phyloP scores from a whole-genome alignment of 2,888 invertebrate genomes.

The Thera britannica region DNA sequence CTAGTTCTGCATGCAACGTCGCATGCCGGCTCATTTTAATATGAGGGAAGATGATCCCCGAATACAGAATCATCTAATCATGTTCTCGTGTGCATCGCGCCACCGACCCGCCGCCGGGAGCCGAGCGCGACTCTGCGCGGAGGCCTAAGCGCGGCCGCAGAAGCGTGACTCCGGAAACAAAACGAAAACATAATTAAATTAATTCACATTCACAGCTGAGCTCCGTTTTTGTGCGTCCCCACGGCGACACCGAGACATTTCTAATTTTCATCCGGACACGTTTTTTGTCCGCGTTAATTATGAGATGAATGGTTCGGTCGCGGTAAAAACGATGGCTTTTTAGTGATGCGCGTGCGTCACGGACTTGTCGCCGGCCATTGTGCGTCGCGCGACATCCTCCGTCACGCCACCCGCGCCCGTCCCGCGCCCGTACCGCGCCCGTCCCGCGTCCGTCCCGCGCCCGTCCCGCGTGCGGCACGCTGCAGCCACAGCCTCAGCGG shows the following conservation, averaged over 20 bases:
- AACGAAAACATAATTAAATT: constrained; percentile 76
- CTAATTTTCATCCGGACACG: constrained; percentile 72
- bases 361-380: constrained; percentile 36
- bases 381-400: constrained; percentile 37
- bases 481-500: no score
- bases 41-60: constrained; percentile 44
- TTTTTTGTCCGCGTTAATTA: constrained; percentile 81
- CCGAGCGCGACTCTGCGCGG: constrained; percentile 26
- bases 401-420: no score
- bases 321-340: constrained; percentile 56
- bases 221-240: constrained; percentile 58
- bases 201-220: constrained; percentile 66
- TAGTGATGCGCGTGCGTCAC: constrained; percentile 72
- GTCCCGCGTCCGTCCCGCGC: no score
- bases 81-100: constrained; percentile 50
- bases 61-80: constrained; percentile 56
- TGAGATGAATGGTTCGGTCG: constrained; percentile 68
- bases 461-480: no score
- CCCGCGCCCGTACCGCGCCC: no score
- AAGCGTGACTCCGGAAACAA: constrained; percentile 60
- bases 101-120: neutral
- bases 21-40: constrained; percentile 49
- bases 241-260: constrained; percentile 73
- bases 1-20: constrained; percentile 29
- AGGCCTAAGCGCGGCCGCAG: constrained; percentile 12